Evolutionary conservation across 2,888 invertebrate genomes (phyloP), one percentile per base, ranked within the genome.

Genomic region (Mylabris sibirica): DNA sequence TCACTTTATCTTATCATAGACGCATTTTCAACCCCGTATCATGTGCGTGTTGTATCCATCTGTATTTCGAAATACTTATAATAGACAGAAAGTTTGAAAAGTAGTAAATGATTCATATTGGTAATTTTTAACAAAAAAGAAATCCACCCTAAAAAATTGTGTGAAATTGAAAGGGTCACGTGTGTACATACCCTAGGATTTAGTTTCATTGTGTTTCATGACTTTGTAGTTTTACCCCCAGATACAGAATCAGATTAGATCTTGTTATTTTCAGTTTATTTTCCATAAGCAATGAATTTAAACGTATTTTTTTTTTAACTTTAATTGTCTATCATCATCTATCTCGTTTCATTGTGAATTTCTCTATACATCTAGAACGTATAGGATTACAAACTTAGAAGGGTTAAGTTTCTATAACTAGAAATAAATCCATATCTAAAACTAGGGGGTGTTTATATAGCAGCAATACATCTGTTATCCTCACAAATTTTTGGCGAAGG

Each of bases 21-120:
- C 22, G 67, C 61, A 60, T 67, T 67, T 64, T 20, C 59, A 41
- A 59, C 68, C 24, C 53, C 11, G 53, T 22, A 24, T 64, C 41
- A 34, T 62, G 41, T 38, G 38, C 12, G 12, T 38, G 12, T 4
- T 5, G 5, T 12, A 38, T 35, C 35, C 35, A 60, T 65, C 65
- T 44, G 8, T 44, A 17, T 44, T 41, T 44, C 44, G 20, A 49
- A 49, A 20, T 2, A 5, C 1, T 9, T 20, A 49, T 49, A 22
- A 53, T 53, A 53, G 24, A 53, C 12, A 53, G 22, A 53, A 53
- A 17, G 5, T 49, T 17, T 12, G 22, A 3, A 9, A 20, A 5
- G 79, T 82, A 84, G 82, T 84, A 83, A 84, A 84, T 84, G 84
- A 83, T 79, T 83, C 82, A 84, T 83, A 79, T 79, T 77, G 53